Conservation (phyloP, 2,888 invertebrate genomes). For the Lymantria dispar region DNA sequence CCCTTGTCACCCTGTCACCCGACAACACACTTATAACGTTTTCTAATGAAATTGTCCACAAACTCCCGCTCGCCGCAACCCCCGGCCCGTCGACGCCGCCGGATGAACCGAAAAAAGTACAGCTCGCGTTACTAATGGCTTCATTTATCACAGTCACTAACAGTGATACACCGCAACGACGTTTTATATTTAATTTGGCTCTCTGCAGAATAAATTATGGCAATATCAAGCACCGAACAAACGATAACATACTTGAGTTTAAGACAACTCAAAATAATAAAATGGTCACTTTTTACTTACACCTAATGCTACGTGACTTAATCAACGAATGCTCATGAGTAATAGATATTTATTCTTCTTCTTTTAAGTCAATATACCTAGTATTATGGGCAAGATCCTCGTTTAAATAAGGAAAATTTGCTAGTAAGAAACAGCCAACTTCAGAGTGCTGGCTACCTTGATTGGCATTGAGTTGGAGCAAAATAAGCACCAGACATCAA, state of each 20-base stretch:
- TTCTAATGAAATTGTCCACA: conserved; percentile 83
- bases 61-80: conserved; percentile 71
- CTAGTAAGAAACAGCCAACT: too few relatives aligned
- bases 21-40: conserved; percentile 77
- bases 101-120: conserved; percentile 81
- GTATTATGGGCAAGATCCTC: too few relatives aligned
- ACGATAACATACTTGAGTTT: conserved; percentile 63
- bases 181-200: conserved; percentile 82
- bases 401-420: too few relatives aligned
- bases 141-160: conserved; percentile 82
- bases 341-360: conserved; percentile 11
- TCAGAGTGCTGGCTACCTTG: too few relatives aligned
- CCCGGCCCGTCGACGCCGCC: conserved; percentile 71
- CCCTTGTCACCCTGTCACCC: conserved; percentile 70
- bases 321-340: conserved; percentile 19
- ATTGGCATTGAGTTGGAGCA: too few relatives aligned
- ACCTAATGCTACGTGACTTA: conserved; percentile 70
- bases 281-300: conserved; percentile 71
- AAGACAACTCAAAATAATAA: conserved; percentile 66
- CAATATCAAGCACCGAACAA: conserved; percentile 70
- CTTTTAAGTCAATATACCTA: conserved; percentile 37
- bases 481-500: too few relatives aligned
- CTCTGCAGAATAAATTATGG: conserved; percentile 77
- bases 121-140: conserved; percentile 82
- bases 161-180: conserved; percentile 81